Conservation (phyloP, 2,797 vertebrate species). For the Pogoniulus pusillus region DNA sequence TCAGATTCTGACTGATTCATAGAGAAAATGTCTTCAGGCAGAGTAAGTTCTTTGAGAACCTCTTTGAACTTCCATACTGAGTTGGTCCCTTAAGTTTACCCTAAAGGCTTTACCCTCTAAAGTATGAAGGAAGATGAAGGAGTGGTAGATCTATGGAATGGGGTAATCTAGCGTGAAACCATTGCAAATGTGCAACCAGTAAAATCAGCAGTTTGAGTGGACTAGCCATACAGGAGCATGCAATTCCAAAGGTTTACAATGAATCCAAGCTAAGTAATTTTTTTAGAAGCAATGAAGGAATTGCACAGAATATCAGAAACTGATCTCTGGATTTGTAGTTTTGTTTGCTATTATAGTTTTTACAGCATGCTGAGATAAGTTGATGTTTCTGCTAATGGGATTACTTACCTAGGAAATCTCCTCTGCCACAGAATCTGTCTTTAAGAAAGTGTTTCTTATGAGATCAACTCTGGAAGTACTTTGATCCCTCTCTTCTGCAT, state of each 20-base stretch:
- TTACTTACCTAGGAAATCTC: constrained; percentile 35
- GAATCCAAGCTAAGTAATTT: neutral
- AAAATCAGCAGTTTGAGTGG: neutral
- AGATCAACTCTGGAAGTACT: neutral
- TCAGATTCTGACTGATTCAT: neutral
- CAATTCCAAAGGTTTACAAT: neutral
- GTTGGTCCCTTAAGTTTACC: neutral
- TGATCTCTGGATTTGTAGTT: constrained; percentile 45
- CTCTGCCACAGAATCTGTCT: neutral
- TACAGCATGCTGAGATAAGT: constrained; percentile 55
- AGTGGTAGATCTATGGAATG: neutral
- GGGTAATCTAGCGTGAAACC: neutral
- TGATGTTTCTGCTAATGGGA: constrained; percentile 55
- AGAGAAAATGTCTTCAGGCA: neutral
- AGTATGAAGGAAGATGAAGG: neutral
- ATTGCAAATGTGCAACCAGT: neutral
- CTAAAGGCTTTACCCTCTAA: neutral
- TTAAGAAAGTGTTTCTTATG: constrained; percentile 33
- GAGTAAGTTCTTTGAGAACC: neutral
- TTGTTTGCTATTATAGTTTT: constrained; percentile 50
- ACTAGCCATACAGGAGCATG: neutral
- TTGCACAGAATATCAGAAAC: neutral
- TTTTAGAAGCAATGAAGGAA: neutral
- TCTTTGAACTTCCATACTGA: neutral
- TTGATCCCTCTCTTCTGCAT: neutral